Percentiles rank a stretch among this genome's conserved stretches.
Evolutionary conservation across 2,113 vertebrate genomes (phyloP).

Genomic region (Scomber scombrus): DNA sequence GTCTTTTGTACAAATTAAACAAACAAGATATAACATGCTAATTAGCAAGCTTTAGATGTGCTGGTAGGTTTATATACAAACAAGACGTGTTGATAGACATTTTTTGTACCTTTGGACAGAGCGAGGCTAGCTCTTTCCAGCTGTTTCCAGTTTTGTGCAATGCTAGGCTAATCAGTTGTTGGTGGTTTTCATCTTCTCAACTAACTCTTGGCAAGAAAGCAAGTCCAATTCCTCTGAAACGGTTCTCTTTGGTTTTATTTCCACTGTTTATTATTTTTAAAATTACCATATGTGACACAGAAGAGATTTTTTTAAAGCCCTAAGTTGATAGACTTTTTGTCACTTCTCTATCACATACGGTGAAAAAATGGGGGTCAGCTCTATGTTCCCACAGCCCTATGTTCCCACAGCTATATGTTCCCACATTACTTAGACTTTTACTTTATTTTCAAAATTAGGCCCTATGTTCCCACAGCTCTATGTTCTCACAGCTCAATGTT

Average conservation of each 20-base stretch:
- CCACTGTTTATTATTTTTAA: background rate
- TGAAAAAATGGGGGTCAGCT: constrained; percentile 2
- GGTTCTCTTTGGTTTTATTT: background rate
- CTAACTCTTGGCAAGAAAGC: background rate
- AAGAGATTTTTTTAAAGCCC: background rate
- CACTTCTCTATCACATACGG: background rate
- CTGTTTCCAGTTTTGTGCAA: background rate
- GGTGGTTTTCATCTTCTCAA: background rate
- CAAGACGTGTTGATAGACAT: background rate
- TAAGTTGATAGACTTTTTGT: background rate
- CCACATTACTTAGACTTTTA: no score
- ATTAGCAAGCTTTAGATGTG: background rate
- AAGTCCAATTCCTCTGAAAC: background rate
- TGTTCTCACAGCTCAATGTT: no score
- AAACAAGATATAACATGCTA: no score
- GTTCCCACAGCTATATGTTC: no score
- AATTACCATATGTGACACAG: background rate
- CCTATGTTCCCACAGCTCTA: no score
- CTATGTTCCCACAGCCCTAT: no score
- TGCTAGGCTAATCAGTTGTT: background rate
- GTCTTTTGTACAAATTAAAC: no score
- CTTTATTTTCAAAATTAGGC: no score
- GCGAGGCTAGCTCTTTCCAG: background rate
- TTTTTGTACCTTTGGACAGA: background rate
- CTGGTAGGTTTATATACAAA: background rate